These are phyloP conservation scores for Anthrax anthrax DNA, from an alignment of 2,888 invertebrate genomes.

Conservation along the genomic window DNA sequence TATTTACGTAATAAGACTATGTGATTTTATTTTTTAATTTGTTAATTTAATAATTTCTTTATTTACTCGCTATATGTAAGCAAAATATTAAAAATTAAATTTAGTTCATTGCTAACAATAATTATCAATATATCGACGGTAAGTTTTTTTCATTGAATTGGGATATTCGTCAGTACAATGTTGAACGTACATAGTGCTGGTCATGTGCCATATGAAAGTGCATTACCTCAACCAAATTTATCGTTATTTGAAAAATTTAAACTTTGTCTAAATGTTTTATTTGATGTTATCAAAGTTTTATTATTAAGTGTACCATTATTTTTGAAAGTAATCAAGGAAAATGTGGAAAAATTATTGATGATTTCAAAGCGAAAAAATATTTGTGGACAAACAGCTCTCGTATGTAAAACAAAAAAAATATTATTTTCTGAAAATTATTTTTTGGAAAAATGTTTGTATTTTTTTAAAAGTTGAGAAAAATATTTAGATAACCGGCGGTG, in stretches of 20 bases:
- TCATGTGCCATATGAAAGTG: conserved; percentile 9
- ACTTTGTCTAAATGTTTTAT: neutral
- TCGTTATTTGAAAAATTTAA: conserved; percentile 4
- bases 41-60: too few species aligned
- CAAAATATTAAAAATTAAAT: too few species aligned
- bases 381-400: conserved; percentile 6
- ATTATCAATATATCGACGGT: too few species aligned
- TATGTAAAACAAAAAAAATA: neutral
- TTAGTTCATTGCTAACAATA: too few species aligned
- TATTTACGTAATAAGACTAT: too few species aligned
- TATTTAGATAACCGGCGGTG: conserved; percentile 35
- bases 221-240: conserved; percentile 3
- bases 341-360: neutral
- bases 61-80: too few species aligned
- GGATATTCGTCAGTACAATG: conserved; percentile 9
- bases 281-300: neutral
- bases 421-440: neutral
- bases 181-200: conserved; percentile 14
- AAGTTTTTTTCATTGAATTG: too few species aligned
- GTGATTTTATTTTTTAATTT: too few species aligned
- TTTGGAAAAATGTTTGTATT: neutral
- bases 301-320: conserved; percentile 1
- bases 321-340: neutral
- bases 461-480: neutral
- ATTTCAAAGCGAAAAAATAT: neutral